phyloP scores from a whole-genome alignment of 2,888 invertebrate genomes.

The Fragum sueziense region DNA sequence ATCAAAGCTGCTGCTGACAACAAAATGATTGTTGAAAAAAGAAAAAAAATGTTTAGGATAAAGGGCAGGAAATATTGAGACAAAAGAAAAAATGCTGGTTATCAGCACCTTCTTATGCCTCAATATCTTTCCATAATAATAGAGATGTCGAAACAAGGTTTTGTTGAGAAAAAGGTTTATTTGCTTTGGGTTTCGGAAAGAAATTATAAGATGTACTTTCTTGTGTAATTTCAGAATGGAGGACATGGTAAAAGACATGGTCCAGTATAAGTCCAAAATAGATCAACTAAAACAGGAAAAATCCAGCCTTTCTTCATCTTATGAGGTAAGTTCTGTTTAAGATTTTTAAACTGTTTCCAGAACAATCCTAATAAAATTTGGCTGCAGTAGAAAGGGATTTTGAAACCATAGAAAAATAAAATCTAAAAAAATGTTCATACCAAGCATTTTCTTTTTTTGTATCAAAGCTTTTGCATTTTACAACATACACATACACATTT shows the following conservation, averaged over 20 bases:
- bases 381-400: neutral
- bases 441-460: neutral
- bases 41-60: too few relatives aligned
- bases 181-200: too few relatives aligned
- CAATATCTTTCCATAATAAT: neutral
- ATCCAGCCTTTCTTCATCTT: conserved; percentile 73
- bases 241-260: conserved; percentile 76
- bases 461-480: too few relatives aligned
- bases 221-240: too few relatives aligned
- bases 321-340: conserved; percentile 70
- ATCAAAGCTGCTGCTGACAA: too few relatives aligned
- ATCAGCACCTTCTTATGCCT: neutral
- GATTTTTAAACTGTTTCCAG: neutral
- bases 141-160: neutral
- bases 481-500: too few relatives aligned
- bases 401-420: neutral
- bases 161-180: too few relatives aligned
- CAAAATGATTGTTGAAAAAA: neutral
- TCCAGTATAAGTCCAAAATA: conserved; percentile 79
- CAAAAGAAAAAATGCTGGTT: neutral
- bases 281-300: conserved; percentile 80
- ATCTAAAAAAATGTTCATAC: neutral
- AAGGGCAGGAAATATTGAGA: neutral
- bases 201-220: too few relatives aligned
- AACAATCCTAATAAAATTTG: neutral